Percentiles rank a stretch among this genome's conserved stretches.
Conservation (phyloP, 53 echinoderm and acorn worm species). For the Temnopleurus reevesii region DNA sequence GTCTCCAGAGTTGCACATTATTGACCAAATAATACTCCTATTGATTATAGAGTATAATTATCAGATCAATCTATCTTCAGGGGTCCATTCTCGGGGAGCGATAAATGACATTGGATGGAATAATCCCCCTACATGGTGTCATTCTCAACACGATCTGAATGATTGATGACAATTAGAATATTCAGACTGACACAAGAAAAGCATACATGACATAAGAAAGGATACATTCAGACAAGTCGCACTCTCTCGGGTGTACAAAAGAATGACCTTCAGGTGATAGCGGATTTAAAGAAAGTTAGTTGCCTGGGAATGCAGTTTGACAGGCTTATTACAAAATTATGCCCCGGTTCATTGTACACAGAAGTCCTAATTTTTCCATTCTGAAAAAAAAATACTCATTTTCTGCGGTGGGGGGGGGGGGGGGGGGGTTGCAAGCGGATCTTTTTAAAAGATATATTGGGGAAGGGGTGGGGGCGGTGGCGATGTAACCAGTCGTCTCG, state of each 20-base stretch:
- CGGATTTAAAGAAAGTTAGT: background rate
- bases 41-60: conserved; percentile 25
- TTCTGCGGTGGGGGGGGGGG: too few relatives aligned
- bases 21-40: background rate
- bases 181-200: background rate
- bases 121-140: background rate
- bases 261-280: background rate
- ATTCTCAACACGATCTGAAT: background rate
- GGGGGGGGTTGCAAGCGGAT: too few relatives aligned
- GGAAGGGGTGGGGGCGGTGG: too few relatives aligned
- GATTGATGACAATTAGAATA: background rate
- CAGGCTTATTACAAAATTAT: background rate
- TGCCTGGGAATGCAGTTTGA: background rate
- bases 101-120: background rate
- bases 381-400: too few relatives aligned
- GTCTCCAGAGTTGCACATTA: background rate
- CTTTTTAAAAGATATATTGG: too few relatives aligned
- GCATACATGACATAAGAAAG: background rate
- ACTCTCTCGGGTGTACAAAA: background rate
- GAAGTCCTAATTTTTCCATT: background rate
- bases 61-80: conserved; percentile 18
- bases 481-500: too few relatives aligned
- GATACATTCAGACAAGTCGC: background rate
- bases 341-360: too few relatives aligned
- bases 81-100: background rate